Percentiles rank a stretch among this genome's conserved stretches.
Conservation (phyloP, 2,888 invertebrate species). For the Idaea dimidiata region DNA sequence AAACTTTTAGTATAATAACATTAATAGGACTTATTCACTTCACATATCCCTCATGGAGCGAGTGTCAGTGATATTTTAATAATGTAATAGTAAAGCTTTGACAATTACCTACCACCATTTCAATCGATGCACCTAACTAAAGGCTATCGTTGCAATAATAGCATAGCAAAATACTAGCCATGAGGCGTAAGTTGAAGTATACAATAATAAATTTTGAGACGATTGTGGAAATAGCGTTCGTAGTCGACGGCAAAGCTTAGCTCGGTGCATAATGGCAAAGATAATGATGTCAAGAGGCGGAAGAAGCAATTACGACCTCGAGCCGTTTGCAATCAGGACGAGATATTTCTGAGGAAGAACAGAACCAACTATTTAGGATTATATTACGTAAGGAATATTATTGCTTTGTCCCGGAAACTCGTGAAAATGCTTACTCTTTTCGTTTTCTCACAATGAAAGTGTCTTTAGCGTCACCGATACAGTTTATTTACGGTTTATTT, state of each 20-base stretch:
- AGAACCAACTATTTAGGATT: slow-evolving; percentile 50
- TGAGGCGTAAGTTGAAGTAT: slow-evolving; percentile 29
- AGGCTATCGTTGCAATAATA: no score
- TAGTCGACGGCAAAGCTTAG: slow-evolving; percentile 45
- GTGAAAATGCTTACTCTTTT: slow-evolving; percentile 20
- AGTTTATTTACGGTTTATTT: slow-evolving; percentile 14
- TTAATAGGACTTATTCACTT: no score
- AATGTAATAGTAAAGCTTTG: no score
- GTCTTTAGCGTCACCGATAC: slow-evolving; percentile 7
- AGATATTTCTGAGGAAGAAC: slow-evolving; percentile 54
- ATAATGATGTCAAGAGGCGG: slow-evolving; percentile 73
- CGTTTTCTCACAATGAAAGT: slow-evolving; percentile 7
- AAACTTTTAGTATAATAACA: no score
- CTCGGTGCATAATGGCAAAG: slow-evolving; percentile 67
- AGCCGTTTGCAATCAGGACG: slow-evolving; percentile 57
- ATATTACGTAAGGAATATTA: slow-evolving; percentile 50
- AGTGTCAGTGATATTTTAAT: no score
- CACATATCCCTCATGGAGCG: no score
- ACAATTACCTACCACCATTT: no score
- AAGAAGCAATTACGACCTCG: slow-evolving; percentile 71
- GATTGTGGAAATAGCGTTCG: slow-evolving; percentile 38
- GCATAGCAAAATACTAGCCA: slow-evolving; percentile 6
- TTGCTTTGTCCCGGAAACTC: slow-evolving; percentile 41
- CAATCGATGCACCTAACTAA: no score
- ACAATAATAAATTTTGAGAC: slow-evolving; percentile 47